Conservation (phyloP, 37 sponge, comb jelly and placozoan species). For the Spongia lamella region DNA sequence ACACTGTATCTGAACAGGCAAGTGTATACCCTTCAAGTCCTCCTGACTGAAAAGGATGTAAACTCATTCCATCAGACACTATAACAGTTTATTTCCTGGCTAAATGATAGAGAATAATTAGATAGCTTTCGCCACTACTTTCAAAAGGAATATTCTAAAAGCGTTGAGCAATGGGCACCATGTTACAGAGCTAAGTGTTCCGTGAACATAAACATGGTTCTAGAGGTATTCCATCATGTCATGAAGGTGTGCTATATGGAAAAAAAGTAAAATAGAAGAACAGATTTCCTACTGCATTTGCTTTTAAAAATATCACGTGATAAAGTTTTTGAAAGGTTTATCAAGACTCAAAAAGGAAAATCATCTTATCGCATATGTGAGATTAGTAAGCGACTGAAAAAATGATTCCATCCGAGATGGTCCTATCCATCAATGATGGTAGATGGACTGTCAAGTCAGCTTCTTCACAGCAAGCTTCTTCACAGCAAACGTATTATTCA, state of each 20-base stretch:
- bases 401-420: no score
- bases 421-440: no score
- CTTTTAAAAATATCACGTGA: slow-evolving; percentile 51
- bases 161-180: slow-evolving; percentile 50
- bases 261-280: slow-evolving; percentile 32
- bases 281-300: slow-evolving; percentile 34
- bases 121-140: slow-evolving; percentile 37
- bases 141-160: slow-evolving; percentile 14
- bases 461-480: no score
- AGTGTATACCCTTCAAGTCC: slow-evolving; percentile 38
- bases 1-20: not conserved
- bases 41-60: slow-evolving; percentile 28
- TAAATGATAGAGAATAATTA: not conserved
- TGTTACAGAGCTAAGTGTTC: slow-evolving; percentile 38
- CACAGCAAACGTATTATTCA: no score
- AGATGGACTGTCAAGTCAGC: no score
- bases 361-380: slow-evolving; percentile 13
- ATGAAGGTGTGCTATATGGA: slow-evolving; percentile 57
- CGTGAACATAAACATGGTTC: slow-evolving; percentile 62
- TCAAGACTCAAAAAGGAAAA: slow-evolving; percentile 55
- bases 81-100: slow-evolving; percentile 12
- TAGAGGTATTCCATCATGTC: slow-evolving; percentile 62
- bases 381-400: no score
- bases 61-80: slow-evolving; percentile 15
- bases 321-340: slow-evolving; percentile 53